A percentile compares a stretch with the other conserved stretches of the same genome.
These are phyloP conservation scores for Anas bernieri DNA, from an alignment of 2,797 vertebrate genomes.

Conservation along the genomic window DNA sequence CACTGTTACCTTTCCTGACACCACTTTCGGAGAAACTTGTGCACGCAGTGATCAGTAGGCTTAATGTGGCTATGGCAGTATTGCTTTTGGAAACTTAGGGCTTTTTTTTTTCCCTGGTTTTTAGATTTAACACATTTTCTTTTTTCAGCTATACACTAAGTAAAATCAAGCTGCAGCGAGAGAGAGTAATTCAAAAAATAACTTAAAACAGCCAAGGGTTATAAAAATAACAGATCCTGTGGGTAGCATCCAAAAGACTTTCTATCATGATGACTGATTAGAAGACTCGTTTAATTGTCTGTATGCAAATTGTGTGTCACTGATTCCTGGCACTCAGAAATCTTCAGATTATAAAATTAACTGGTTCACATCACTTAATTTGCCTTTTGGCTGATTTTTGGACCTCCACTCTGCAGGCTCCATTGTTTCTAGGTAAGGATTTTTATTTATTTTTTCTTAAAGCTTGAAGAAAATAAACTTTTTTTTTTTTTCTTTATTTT, in stretches of 20 bases:
- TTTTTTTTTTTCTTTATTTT: background rate
- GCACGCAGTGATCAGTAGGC: background rate
- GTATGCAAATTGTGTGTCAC: conserved; percentile 54
- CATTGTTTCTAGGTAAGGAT: background rate
- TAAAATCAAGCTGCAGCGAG: conserved; percentile 23
- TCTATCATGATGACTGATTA: conserved; percentile 53
- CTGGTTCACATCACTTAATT: background rate
- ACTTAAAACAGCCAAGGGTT: conserved; percentile 24
- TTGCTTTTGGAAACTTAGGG: background rate
- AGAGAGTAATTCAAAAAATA: conserved; percentile 51
- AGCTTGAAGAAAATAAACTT: background rate
- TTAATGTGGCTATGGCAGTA: background rate
- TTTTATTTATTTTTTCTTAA: background rate
- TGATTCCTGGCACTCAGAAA: conserved; percentile 23
- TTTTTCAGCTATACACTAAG: conserved; percentile 34
- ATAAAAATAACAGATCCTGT: conserved; percentile 68
- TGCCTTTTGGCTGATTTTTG: background rate
- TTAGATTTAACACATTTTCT: conserved; percentile 37
- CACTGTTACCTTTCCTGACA: background rate
- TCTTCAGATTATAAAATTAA: conserved; percentile 21
- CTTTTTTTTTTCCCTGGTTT: background rate
- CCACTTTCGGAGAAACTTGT: background rate
- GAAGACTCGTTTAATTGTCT: conserved; percentile 53
- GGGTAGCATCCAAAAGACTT: conserved; percentile 59
- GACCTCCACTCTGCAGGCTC: background rate